Percentiles rank a stretch among this genome's conserved stretches.
These are phyloP conservation scores for Festucalex cinctus DNA, from an alignment of 2,113 vertebrate species.

Conservation along the genomic window DNA sequence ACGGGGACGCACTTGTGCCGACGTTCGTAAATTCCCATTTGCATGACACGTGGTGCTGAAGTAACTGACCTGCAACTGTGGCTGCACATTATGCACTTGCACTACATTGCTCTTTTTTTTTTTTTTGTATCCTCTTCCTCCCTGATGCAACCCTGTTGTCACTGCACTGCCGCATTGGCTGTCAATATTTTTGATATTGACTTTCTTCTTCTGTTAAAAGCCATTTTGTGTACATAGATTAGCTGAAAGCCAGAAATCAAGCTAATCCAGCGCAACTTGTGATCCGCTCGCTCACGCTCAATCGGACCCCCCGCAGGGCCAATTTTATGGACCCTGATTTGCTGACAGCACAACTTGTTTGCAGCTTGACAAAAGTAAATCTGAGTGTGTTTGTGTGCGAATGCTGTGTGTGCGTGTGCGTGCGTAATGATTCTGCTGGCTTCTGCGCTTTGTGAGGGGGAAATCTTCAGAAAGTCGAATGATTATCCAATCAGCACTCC, in stretches of 20 bases:
- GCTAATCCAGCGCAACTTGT: conserved; percentile 19
- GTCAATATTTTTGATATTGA: not conserved
- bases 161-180: not conserved
- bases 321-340: conserved; percentile 44
- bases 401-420: not conserved
- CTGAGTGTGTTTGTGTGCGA: not conserved
- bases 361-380: conserved; percentile 10
- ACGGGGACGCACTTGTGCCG: conserved; percentile 17
- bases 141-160: not conserved
- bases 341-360: conserved; percentile 21
- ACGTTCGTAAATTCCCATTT: conserved; percentile 25
- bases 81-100: conserved; percentile 23
- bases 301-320: conserved; percentile 32
- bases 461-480: conserved; percentile 24
- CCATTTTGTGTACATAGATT: conserved; percentile 13
- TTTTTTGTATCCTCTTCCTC: not conserved
- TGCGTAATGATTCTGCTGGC: conserved; percentile 42
- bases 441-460: conserved; percentile 19
- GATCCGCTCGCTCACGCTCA: conserved; percentile 18
- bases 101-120: not conserved
- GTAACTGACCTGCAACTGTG: conserved; percentile 38
- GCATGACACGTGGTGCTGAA: conserved; percentile 27
- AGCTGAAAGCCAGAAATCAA: conserved; percentile 24
- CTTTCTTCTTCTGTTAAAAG: not conserved
- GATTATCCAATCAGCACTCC: conserved; percentile 48